Evolutionary conservation across 2,797 vertebrate genomes (phyloP), one percentile per base, ranked within the genome.

Genomic region (Crocodylus rhombifer): DNA sequence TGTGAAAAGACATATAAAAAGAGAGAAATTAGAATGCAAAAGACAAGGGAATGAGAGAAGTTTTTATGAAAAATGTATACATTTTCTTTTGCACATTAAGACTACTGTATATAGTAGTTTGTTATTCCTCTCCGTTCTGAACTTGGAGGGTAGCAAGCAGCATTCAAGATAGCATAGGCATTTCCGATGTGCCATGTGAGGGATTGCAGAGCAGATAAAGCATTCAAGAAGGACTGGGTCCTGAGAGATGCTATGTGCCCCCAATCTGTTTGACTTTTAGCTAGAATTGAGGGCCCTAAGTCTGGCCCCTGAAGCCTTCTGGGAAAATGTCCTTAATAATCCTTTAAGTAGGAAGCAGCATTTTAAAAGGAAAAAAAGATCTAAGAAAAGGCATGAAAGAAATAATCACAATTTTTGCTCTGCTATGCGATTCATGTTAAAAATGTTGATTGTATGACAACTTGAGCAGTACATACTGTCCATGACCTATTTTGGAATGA

Each of bases 401-500:
- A 86, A 51, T 0, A 42, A 14, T 58, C 0, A 0, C 0, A 25
- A 8, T 36, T 51, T 82, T 18, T 86, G 15, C 61, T 6, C 7
- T 84, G 0, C 0, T 86, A 25, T 16, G 89, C 91, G 18, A 62
- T 91, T 89, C 63, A n/a, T 26, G 79, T 82, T 63, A 28, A 17
- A 87, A 79, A 60, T 87, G 14, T 6, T n/a, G 15, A 61, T 64
- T 65, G 4, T 64, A 4, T 9, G 42, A 5, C 86, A 63, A 58
- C 62, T 81, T 42, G 79, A 84, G 23, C 12, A 51, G 17, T 60
- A 94, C 23, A 14, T 83, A 13, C 4, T 58, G 12, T 25, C 30
- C 89, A 3, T 12, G 63, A 30, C 20, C 86, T 89, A 63, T 87
- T 90, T 92, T 78, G 12, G 8, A 77, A 61, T 82, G 85, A 77